Evolutionary conservation across 2,113 vertebrate genomes (phyloP).

Genomic region (Brachypteracias leptosomus): DNA sequence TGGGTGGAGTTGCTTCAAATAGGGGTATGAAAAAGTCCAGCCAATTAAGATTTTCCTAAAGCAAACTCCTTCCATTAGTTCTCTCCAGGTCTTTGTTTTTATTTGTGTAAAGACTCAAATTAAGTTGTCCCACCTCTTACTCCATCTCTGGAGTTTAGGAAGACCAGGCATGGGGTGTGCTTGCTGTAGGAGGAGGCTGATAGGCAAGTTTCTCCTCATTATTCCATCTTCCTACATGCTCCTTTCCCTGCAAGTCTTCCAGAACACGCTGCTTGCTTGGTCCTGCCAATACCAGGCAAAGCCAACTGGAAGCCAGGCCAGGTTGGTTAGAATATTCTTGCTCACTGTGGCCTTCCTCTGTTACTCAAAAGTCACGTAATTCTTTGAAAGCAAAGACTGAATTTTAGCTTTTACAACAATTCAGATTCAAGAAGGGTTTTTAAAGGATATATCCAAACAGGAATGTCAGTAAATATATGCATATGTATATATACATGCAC

Average conservation of each 20-base stretch:
- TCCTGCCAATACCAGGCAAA: background rate
- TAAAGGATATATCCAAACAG: background rate
- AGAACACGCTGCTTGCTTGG: background rate
- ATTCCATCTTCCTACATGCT: background rate
- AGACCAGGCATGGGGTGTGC: background rate
- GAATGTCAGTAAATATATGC: background rate
- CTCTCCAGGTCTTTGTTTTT: background rate
- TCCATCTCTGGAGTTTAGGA: background rate
- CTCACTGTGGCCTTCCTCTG: background rate
- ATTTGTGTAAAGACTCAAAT: background rate
- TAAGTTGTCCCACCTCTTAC: background rate
- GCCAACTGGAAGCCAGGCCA: background rate
- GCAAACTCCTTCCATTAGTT: background rate
- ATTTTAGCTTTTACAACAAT: background rate
- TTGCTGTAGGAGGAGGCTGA: rapidly evolving
- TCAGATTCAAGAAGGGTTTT: background rate
- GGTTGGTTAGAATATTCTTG: background rate
- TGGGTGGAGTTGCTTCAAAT: background rate
- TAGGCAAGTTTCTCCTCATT: background rate
- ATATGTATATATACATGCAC: rapidly evolving
- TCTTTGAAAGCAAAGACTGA: background rate
- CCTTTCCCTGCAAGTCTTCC: background rate
- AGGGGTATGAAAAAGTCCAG: background rate
- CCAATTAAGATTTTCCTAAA: background rate
- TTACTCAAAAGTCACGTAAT: background rate